These are phyloP conservation scores for Lagorchestes hirsutus DNA, from an alignment of 2,797 vertebrate species.

Conservation along the genomic window DNA sequence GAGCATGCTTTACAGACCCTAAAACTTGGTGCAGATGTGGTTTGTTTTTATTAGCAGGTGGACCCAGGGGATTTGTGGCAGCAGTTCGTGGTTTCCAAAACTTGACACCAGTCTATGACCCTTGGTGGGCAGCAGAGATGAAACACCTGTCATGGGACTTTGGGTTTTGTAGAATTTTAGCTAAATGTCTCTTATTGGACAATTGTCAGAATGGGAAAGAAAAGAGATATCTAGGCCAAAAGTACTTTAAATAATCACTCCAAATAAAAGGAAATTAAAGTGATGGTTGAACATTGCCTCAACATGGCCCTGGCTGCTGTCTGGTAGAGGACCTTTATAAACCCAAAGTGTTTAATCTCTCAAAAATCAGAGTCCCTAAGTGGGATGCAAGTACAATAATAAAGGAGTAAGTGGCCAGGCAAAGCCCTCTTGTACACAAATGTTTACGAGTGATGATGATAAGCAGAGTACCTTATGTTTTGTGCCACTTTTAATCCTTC, in stretches of 20 bases:
- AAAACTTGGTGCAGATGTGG: neutral
- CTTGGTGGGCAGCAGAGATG: neutral
- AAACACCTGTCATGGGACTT: neutral
- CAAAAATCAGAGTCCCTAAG: neutral
- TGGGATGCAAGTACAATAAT: neutral
- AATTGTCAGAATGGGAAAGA: neutral
- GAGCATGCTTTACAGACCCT: neutral
- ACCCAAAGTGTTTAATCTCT: neutral
- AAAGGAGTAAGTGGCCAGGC: neutral
- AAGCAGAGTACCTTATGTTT: neutral
- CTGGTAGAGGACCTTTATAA: neutral
- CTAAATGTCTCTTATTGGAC: neutral
- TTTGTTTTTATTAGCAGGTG: neutral
- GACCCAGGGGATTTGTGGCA: neutral
- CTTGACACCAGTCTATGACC: conserved; percentile 2
- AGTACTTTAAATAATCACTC: conserved; percentile 4
- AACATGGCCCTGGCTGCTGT: neutral
- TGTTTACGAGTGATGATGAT: neutral
- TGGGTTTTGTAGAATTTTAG: neutral
- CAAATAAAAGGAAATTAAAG: neutral
- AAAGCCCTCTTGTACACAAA: neutral
- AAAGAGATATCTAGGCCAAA: conserved; percentile 10
- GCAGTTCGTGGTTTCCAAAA: neutral
- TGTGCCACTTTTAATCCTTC: neutral
- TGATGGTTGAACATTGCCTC: neutral